Percentiles rank a stretch among this genome's conserved stretches.
These are phyloP conservation scores for Chloroclystis v-ata DNA, from an alignment of 2,888 invertebrate genomes.

Conservation along the genomic window DNA sequence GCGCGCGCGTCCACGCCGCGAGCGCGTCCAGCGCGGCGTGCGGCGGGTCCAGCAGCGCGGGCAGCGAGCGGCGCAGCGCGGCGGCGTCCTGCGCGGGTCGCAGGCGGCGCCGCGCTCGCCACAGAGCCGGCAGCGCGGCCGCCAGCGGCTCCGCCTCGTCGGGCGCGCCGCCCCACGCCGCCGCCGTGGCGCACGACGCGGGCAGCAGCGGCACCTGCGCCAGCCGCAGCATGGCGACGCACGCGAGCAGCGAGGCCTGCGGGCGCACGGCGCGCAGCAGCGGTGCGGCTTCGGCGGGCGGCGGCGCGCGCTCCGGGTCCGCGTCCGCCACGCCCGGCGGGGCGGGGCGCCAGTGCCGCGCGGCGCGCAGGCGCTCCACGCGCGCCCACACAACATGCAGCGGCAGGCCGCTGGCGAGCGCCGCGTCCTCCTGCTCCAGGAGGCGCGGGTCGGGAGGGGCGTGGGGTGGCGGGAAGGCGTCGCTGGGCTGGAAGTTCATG, in stretches of 20 bases:
- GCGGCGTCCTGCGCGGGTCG: constrained; percentile 16
- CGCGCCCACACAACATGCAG: constrained; percentile 86
- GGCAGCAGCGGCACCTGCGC: constrained; percentile 44
- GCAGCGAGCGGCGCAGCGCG: constrained; percentile 31
- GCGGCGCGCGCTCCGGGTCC: constrained; percentile 81
- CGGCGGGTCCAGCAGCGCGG: constrained; percentile 49
- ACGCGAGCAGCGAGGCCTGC: constrained; percentile 78
- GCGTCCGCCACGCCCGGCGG: constrained; percentile 74
- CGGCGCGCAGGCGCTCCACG: constrained; percentile 84
- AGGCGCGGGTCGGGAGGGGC: constrained; percentile 23
- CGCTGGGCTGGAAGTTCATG: constrained; percentile 77
- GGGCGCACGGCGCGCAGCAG: constrained; percentile 74
- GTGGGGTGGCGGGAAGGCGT: constrained; percentile 38
- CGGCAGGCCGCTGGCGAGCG: constrained; percentile 79
- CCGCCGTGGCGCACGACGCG: constrained; percentile 11
- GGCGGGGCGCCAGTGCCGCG: constrained; percentile 83
- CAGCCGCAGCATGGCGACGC: constrained; percentile 74
- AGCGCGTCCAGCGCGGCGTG: constrained; percentile 48
- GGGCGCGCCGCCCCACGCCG: constrained; percentile 30
- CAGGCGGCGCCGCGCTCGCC: constrained; percentile 37
- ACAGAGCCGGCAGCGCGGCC: constrained; percentile 34
- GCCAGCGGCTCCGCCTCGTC: constrained; percentile 28
- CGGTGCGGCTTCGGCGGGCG: constrained; percentile 83
- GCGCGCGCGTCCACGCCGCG: constrained; percentile 41
- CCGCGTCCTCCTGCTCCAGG: constrained; percentile 40